Base-by-base conservation (phyloP, 2,113 vertebrate genomes). In the Rissa tridactyla region DNA sequence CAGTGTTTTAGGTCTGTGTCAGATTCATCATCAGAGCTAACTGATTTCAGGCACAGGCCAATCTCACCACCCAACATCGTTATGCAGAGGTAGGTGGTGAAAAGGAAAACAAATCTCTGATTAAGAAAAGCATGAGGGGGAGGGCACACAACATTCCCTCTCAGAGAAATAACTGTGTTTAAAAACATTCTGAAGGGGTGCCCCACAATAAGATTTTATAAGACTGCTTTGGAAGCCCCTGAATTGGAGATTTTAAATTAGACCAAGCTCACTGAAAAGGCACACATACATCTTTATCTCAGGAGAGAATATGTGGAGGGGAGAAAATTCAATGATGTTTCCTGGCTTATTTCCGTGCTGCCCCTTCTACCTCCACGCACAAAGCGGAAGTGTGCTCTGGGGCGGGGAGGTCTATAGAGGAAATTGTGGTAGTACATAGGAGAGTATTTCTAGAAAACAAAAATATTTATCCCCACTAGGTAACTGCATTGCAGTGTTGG, bases 21-120 rank as follows among this genome's bases (percentile, higher is more conserved):
- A 95, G 81, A 81, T 65, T 90, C 38, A 61, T 86, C 94, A 95
- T 94, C 92, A 94, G n/a, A 70, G 79, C 71, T 92, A 94, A 95
- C 0, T 90, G 92, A 96, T 88, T 95, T 93, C 95, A 97, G 94
- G 87, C 92, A 77, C 58, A 91, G 75, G 75, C 89, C 84, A 94
- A 68, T 94, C 81, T 92, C 75, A 73, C 86, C 64, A 90, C 47
- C 86, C 72, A 90, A 66, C 75, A 95, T 94, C 62, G 89, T 94
- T 92, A 96, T 86, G 71, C 73, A 91, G 60, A 92, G 51, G 78
- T 78, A 90, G 92, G 75, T 64, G 75, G 87, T 69, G 55, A 87
- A 90, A 92, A 96, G 75, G 54, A 95, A 97, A 97, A 94, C 75
- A 96, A 38, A 93, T 82, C 57, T 92, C 86, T 86, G 87, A 95